A percentile compares a stretch with the other conserved stretches of the same genome.
These are phyloP conservation scores for Gallirallus australis DNA, from an alignment of 2,797 vertebrate genomes.

Conservation along the genomic window DNA sequence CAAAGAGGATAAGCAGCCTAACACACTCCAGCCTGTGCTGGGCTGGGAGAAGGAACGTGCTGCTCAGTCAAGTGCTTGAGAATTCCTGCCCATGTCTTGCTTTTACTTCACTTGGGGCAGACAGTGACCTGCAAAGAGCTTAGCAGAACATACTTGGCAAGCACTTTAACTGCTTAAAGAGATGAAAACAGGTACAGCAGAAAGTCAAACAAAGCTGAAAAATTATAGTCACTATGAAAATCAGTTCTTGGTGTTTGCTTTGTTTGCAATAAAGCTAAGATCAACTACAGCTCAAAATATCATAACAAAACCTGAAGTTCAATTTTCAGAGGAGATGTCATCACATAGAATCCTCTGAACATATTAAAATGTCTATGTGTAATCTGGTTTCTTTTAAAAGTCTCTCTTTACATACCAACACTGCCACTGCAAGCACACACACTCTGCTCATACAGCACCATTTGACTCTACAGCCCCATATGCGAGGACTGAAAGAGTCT, in stretches of 20 bases:
- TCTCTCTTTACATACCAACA: not conserved
- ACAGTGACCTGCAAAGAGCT: not conserved
- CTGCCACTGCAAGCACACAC: not conserved
- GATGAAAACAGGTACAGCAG: not conserved
- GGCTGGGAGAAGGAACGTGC: not conserved
- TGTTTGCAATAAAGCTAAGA: not conserved
- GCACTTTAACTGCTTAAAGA: slow-evolving; percentile 3
- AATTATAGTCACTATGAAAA: not conserved
- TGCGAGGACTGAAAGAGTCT: not conserved
- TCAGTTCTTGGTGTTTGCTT: not conserved
- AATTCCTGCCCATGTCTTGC: not conserved
- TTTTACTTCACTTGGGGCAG: not conserved
- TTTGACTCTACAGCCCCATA: not conserved
- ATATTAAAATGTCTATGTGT: not conserved
- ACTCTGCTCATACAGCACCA: not conserved
- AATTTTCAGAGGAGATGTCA: not conserved
- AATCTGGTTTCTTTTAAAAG: not conserved
- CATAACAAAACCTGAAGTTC: not conserved
- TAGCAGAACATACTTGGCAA: not conserved
- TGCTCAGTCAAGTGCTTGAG: not conserved
- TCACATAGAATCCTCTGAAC: not conserved
- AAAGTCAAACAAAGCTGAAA: slow-evolving; percentile 42
- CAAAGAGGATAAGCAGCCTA: not conserved
- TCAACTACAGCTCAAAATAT: not conserved
- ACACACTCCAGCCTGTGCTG: not conserved